Conservation (phyloP, 2,888 invertebrate species). For the Capitulum mitella region DNA sequence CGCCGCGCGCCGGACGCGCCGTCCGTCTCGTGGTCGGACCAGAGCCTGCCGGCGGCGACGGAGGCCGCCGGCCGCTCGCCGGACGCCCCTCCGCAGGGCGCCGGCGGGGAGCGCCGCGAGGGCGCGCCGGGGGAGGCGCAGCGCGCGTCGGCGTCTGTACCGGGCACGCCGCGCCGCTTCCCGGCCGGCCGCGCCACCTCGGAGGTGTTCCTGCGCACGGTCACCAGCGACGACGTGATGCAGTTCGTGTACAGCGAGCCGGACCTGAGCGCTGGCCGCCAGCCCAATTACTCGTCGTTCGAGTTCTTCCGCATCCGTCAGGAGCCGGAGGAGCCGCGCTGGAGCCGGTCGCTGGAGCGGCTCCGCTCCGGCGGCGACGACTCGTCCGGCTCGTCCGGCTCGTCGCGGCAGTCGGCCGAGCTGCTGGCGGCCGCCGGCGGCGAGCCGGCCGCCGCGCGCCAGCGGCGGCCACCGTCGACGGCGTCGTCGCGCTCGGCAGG, state of each 20-base stretch:
- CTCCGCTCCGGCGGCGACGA: slow-evolving; percentile 2
- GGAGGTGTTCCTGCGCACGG: slow-evolving; percentile 15
- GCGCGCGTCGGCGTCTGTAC: background rate
- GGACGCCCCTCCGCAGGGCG: no score
- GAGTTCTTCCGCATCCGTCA: slow-evolving; percentile 1
- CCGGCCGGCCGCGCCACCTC: background rate
- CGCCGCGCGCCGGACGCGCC: background rate
- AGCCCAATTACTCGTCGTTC: background rate
- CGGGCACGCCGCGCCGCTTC: background rate
- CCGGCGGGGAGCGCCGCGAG: background rate
- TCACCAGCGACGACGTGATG: background rate
- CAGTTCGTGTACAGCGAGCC: slow-evolving; percentile 21
- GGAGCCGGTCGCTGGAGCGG: background rate
- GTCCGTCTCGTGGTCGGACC: background rate
- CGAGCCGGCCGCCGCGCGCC: background rate
- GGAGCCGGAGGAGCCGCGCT: background rate
- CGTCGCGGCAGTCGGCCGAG: background rate
- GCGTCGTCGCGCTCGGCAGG: background rate
- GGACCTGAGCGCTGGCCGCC: background rate
- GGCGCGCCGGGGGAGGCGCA: background rate
- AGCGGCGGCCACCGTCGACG: background rate
- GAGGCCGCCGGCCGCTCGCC: background rate
- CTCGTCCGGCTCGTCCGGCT: background rate
- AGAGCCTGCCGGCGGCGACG: background rate
- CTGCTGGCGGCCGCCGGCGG: background rate